phyloP scores from a whole-genome alignment of 2,113 vertebrate species.

The Semnopithecus entellus region DNA sequence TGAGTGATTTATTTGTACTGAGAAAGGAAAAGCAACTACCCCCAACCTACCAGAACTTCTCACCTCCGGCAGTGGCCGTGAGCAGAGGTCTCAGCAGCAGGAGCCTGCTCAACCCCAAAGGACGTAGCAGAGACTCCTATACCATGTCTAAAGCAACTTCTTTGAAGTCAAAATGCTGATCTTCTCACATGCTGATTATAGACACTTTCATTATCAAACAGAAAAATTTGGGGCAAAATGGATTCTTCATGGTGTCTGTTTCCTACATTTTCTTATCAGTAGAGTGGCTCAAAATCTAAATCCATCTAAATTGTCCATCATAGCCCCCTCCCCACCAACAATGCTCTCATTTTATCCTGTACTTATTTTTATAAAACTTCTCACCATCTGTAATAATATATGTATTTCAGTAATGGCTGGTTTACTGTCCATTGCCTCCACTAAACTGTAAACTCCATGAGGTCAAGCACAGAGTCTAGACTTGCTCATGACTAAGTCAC shows the following conservation, averaged over 20 bases:
- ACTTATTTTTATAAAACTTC: not conserved
- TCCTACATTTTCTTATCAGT: not conserved
- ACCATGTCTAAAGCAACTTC: not conserved
- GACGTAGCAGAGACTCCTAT: not conserved
- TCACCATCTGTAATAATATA: not conserved
- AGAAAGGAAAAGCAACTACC: not conserved
- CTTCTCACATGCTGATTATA: not conserved
- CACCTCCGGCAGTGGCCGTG: not conserved
- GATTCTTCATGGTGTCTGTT: not conserved
- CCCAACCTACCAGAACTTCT: not conserved
- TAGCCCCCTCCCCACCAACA: no score
- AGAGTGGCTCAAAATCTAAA: not conserved
- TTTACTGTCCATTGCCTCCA: not conserved
- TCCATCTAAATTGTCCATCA: not conserved
- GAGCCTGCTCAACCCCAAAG: not conserved
- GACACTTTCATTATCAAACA: not conserved
- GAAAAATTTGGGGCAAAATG: not conserved
- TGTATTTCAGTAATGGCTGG: not conserved
- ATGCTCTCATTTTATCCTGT: not conserved
- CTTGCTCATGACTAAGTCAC: not conserved
- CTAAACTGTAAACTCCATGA: not conserved
- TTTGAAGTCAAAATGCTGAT: not conserved
- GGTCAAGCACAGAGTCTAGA: not conserved
- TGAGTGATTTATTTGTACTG: not conserved
- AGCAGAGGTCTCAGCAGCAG: not conserved